These are phyloP conservation scores for Hippopotamyrus pictus DNA, from an alignment of 2,797 vertebrate genomes.

Conservation along the genomic window DNA sequence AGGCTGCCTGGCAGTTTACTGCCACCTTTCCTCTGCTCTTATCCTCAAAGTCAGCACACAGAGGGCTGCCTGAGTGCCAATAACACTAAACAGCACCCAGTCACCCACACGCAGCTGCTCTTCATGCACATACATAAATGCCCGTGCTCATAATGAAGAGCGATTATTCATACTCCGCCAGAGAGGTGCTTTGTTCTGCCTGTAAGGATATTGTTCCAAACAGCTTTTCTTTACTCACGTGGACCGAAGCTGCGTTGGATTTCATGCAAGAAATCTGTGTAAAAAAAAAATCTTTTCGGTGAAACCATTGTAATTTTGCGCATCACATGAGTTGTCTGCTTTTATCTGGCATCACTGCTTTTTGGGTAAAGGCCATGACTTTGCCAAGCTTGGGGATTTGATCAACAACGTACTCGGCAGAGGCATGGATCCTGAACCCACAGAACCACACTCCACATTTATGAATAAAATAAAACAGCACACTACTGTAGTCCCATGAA, in stretches of 20 bases:
- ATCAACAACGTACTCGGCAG: background rate
- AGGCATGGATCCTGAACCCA: background rate
- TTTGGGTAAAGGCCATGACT: background rate
- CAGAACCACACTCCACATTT: background rate
- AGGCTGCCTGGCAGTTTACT: slow-evolving; percentile 43
- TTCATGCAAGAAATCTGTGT: background rate
- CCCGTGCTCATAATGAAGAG: background rate
- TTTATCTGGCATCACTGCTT: background rate
- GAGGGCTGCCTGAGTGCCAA: background rate
- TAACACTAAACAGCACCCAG: slow-evolving; percentile 26
- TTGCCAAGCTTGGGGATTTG: background rate
- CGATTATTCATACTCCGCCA: background rate
- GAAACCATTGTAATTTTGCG: background rate
- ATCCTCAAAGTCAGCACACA: slow-evolving; percentile 21
- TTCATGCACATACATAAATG: background rate
- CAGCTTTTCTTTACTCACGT: slow-evolving; percentile 4
- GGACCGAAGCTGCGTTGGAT: background rate
- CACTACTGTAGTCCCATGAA: background rate
- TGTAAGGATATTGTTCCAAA: background rate
- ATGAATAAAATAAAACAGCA: background rate
- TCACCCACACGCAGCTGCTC: slow-evolving; percentile 52
- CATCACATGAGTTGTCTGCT: background rate
- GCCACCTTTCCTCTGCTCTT: slow-evolving; percentile 35
- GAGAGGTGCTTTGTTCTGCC: background rate
- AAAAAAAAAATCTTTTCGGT: background rate